Evolutionary conservation across 2,888 invertebrate species (phyloP), one percentile per base, ranked within the genome.

Genomic region (Mythimna loreyi): DNA sequence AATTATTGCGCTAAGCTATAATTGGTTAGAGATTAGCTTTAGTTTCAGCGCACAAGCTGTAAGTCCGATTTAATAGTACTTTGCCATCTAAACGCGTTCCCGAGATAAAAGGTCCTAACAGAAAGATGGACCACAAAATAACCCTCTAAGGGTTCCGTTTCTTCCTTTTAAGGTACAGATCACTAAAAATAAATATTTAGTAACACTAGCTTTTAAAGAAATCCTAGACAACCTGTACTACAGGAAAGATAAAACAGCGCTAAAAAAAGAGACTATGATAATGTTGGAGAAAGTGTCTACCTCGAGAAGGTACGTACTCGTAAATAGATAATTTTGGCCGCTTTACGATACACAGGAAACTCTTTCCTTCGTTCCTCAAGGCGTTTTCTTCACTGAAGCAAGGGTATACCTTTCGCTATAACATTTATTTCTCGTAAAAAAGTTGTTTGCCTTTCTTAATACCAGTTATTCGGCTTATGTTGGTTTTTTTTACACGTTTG

Each of bases 391-490:
- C 72, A 64, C 58, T 64, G 72, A 68, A 81, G 55, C 67, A 62
- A 36, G 68, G 65, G 65, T 62, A 81, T 63, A 78, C 79, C 71
- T 76, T 78, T 63, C 49, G 68, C 72, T 74, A 83, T 82, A 81
- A 82, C 78, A 78, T 83, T 83, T 80, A 78, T 80, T 81, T 78
- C 83, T 80, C 82, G 80, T 83, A 80, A 83, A 83, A 83, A 83
- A 75, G 80, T 80, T 83, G 79, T 83, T 83, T 83, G 72, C 74
- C 58, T 76, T 75, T 67, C 72, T 74, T 81, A 83, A 81, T 79
- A 83, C 81, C 83, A 77, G 77, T 83, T 81, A 81, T 81, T 73
- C 68, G 63, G 80, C 80, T 82, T 82, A 82, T 82, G 81, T 52
- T 72, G 68, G 70, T 81, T 75, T 74, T 82, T 78, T 70, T 73